Percentiles rank a stretch among this genome's conserved stretches.
These are phyloP conservation scores for Chaenodraco wilsoni DNA, from an alignment of 2,797 vertebrate species.

Conservation along the genomic window DNA sequence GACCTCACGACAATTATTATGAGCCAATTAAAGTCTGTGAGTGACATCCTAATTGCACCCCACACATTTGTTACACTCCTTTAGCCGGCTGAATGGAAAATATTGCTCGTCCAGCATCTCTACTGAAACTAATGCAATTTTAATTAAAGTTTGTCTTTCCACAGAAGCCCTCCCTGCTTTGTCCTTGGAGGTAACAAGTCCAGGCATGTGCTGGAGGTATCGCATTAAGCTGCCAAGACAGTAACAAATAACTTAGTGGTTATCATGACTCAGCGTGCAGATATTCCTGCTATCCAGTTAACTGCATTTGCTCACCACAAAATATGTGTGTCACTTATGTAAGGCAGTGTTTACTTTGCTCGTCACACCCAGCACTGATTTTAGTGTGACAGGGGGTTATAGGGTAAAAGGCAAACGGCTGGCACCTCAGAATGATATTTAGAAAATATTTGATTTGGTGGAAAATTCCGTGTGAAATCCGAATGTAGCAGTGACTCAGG, in stretches of 20 bases:
- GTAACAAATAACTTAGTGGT: slow-evolving; percentile 46
- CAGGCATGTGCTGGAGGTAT: slow-evolving; percentile 35
- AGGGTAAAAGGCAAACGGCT: neutral
- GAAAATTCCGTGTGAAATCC: slow-evolving; percentile 18
- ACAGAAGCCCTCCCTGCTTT: slow-evolving; percentile 31
- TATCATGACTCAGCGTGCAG: slow-evolving; percentile 46
- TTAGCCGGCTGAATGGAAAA: slow-evolving; percentile 51
- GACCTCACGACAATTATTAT: slow-evolving; percentile 66
- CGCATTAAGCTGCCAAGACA: slow-evolving; percentile 33
- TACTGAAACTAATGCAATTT: slow-evolving; percentile 65
- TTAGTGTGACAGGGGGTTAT: neutral
- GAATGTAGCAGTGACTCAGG: neutral
- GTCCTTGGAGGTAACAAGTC: slow-evolving; percentile 51
- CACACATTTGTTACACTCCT: slow-evolving; percentile 63
- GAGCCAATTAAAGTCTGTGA: slow-evolving; percentile 54
- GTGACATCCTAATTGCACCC: slow-evolving; percentile 57
- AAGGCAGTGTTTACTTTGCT: slow-evolving; percentile 31
- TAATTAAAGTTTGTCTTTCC: slow-evolving; percentile 68
- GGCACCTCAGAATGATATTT: neutral
- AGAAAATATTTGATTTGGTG: neutral
- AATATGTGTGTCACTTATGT: slow-evolving; percentile 23
- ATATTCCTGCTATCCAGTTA: slow-evolving; percentile 38
- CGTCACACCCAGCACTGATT: neutral
- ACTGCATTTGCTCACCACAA: slow-evolving; percentile 30
- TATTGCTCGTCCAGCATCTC: slow-evolving; percentile 59